A percentile compares a stretch with the other conserved stretches of the same genome.
These are phyloP conservation scores for Amblyraja radiata DNA, from an alignment of 2,797 vertebrate genomes.

Conservation along the genomic window DNA sequence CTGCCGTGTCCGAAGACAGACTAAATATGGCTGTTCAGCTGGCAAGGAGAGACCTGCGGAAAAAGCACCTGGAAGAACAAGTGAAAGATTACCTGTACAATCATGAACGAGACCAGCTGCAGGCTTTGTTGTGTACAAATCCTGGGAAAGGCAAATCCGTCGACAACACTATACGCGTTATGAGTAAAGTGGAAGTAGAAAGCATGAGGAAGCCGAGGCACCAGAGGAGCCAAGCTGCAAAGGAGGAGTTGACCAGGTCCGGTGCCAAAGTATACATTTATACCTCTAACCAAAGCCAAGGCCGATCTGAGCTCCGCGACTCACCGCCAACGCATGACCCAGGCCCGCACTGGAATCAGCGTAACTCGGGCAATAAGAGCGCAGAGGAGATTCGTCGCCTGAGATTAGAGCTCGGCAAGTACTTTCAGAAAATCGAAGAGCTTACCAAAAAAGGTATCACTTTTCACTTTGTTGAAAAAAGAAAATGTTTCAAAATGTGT, in stretches of 20 bases:
- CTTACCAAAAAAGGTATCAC: conserved; percentile 68
- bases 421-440: conserved; percentile 75
- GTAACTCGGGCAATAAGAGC: conserved; percentile 51
- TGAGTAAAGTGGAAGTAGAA: conserved; percentile 42
- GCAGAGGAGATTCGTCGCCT: conserved; percentile 68
- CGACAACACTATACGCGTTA: background rate
- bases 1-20: conserved; percentile 77
- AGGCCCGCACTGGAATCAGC: conserved; percentile 39
- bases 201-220: background rate
- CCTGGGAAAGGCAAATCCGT: conserved; percentile 35
- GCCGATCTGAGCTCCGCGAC: conserved; percentile 40
- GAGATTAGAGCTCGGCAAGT: conserved; percentile 71
- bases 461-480: background rate
- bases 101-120: background rate
- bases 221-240: conserved; percentile 40
- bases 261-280: conserved; percentile 51
- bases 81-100: conserved; percentile 39
- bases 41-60: conserved; percentile 76
- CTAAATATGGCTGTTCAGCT: conserved; percentile 71
- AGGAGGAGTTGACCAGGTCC: conserved; percentile 44
- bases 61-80: conserved; percentile 54
- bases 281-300: conserved; percentile 46
- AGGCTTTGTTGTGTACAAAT: conserved; percentile 39
- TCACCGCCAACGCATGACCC: conserved; percentile 60
- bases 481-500: too few relatives aligned